Percentiles rank a stretch among this genome's conserved stretches.
phyloP scores from a whole-genome alignment of 2,888 invertebrate genomes.

The Tetanocera ferruginea region DNA sequence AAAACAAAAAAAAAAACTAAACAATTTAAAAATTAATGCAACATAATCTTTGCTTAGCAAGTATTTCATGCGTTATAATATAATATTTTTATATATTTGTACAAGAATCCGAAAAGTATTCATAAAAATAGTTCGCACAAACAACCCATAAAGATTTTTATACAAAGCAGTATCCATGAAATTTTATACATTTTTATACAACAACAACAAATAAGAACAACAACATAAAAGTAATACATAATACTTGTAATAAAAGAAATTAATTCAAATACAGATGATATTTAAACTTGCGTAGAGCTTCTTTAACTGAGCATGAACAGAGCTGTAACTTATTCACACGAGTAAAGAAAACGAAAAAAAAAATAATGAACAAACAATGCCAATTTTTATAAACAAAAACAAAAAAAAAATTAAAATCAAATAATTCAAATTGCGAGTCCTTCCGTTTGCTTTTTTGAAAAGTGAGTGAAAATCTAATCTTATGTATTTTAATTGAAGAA shows the following conservation, averaged over 20 bases:
- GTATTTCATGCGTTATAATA: slow-evolving; percentile 11
- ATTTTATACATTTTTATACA: slow-evolving; percentile 60
- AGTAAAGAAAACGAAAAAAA: not conserved
- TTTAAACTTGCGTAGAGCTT: slow-evolving; percentile 42
- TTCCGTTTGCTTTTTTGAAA: slow-evolving; percentile 54
- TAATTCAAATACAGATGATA: slow-evolving; percentile 45
- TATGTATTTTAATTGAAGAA: slow-evolving; percentile 46
- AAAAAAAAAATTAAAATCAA: not conserved
- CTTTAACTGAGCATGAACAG: too few species aligned
- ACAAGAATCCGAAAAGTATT: slow-evolving; percentile 41
- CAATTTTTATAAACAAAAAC: slow-evolving; percentile 44
- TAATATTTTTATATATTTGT: slow-evolving; percentile 36
- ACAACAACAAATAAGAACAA: slow-evolving; percentile 49
- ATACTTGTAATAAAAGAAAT: slow-evolving; percentile 20
- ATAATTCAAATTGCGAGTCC: slow-evolving; percentile 47
- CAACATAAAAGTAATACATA: slow-evolving; percentile 46
- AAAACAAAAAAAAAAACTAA: not conserved
- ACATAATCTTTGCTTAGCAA: slow-evolving; percentile 27
- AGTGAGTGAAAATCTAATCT: slow-evolving; percentile 53
- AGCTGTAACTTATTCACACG: too few species aligned
- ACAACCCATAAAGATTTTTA: slow-evolving; percentile 41
- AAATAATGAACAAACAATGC: slow-evolving; percentile 44
- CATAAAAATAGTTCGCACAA: slow-evolving; percentile 47
- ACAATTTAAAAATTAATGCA: slow-evolving; percentile 21
- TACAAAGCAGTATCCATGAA: slow-evolving; percentile 54